Evolutionary conservation across 2,888 invertebrate species (phyloP), one percentile per base, ranked within the genome.

Genomic region (Spialia ferax): DNA sequence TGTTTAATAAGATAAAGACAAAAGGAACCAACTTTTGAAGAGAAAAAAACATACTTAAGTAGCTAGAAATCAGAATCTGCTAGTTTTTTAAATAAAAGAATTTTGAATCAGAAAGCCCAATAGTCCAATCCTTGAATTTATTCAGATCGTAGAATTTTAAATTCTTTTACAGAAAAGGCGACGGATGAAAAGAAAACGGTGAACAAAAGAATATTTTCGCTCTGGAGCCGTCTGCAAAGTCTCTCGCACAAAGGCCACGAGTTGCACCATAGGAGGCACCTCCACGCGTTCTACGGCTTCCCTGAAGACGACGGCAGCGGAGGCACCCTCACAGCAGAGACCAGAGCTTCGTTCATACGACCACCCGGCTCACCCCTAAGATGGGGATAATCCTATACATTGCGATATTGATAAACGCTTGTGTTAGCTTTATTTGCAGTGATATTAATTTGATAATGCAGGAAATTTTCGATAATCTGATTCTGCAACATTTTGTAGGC

Each of bases 301-400:
- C 89, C 89, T 0, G 86, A 91, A 42, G 82, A 81, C 1, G 86
- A 90, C 22, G 82, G 83, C 2, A 86, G 85, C 18, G 81, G 73
- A 26, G 84, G 80, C 26, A 74, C 79, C 1, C 83, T 93, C 20
- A 91, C 91, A 0, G 92, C 93, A 0, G 91, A 93, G 72, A 91
- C 93, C 63, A 87, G 93, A 64, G 83, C 82, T 57, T 71, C 88
- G 75, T 81, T 90, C 69, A 81, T 89, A 79, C 81, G 93, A 83
- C 93, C 93, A 68, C 92, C 93, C 3, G 93, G 93, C 70, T 92
- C 93, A 15, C 93, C 93, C 2, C 77, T 93, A 42, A 83, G 93
- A 72, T 94, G 93, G 91, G 92, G 94, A 67, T 90, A 79, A 89
- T 35, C 45, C 10, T 35, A 13, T 52, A 62, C 11, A 38, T 22